Conservation (phyloP, 1,140 invertebrate species). For the Diorhabda sublineata region DNA sequence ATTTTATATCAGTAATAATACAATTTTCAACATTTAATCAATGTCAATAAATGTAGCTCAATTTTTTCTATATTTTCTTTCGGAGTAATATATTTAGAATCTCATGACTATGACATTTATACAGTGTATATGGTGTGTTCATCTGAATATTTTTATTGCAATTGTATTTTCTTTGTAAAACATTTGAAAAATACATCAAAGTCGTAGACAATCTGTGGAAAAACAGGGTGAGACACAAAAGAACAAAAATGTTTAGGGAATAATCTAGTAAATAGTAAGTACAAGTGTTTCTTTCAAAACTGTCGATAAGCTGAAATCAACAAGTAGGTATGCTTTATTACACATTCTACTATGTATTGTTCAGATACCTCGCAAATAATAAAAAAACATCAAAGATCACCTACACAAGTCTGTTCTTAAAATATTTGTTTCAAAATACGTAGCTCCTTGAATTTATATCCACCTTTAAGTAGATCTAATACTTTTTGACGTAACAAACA, state of each 20-base stretch:
- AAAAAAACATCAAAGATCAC: too few species aligned
- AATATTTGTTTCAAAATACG: too few species aligned
- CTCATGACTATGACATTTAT: constrained; percentile 31
- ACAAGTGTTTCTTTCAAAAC: constrained; percentile 16
- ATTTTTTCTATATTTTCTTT: constrained; percentile 41
- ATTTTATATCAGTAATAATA: constrained; percentile 43
- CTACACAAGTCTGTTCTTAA: too few species aligned
- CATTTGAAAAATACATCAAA: constrained; percentile 18
- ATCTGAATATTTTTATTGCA: constrained; percentile 29
- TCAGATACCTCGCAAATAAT: too few species aligned
- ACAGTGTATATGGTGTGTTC: constrained; percentile 42
- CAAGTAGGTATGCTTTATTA: too few species aligned
- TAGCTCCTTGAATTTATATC: too few species aligned
- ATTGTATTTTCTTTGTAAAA: constrained; percentile 24
- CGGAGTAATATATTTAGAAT: constrained; percentile 32
- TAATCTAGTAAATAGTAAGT: neutral
- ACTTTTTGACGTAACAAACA: too few species aligned
- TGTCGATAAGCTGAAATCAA: neutral
- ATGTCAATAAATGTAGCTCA: constrained; percentile 48
- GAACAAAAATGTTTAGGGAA: too few species aligned
- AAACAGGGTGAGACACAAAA: constrained; percentile 1
- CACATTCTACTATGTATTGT: too few species aligned
- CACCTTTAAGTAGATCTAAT: too few species aligned
- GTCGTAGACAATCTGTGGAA: constrained; percentile 25
- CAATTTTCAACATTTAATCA: constrained; percentile 40